Evolutionary conservation across 2,888 invertebrate species (phyloP), one percentile per base, ranked within the genome.

Genomic region (Ecliptopera silaceata): DNA sequence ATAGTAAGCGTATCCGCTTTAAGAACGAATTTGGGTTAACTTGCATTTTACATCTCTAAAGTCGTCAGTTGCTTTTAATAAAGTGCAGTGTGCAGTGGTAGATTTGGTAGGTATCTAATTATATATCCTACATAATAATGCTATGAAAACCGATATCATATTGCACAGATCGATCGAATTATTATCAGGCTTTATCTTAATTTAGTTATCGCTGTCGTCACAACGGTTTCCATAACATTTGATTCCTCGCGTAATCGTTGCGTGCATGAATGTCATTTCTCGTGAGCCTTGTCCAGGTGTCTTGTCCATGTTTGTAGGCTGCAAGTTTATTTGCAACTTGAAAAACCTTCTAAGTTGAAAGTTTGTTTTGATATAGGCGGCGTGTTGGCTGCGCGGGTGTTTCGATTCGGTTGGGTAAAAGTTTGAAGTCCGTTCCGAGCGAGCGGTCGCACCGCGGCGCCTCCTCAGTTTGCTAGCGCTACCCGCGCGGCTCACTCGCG

Each of bases 401-500:
- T 81, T 80, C 71, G 75, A 83, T 77, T 84, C 74, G 75, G 86
- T 73, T 74, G 87, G 80, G 80, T 90, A 85, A 86, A 86, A 86
- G 87, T 88, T 86, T 86, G 86, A 85, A 86, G 87, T 85, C 86
- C 86, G 84, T 56, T 75, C 72, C 79, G 75, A 78, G 78, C 50
- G 79, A 80, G 77, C 78, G 84, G 82, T 72, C 82, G 85, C 78
- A 77, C 77, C 75, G 79, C 80, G 80, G 79, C 76, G 80, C 80
- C 77, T 69, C 77, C 71, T 82, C 86, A 89, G 90, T 91, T 84
- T 84, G 90, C 85, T 84, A 71, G 86, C 88, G 89, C 86, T 80
- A 77, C 76, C 82, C 84, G 90, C 88, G 88, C 86, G 80, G 89
- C 86, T 82, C 83, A 82, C 88, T 84, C 88, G 90, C 83, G 81